phyloP scores from a whole-genome alignment of 2,797 vertebrate species.

The Sylvilagus floridanus region DNA sequence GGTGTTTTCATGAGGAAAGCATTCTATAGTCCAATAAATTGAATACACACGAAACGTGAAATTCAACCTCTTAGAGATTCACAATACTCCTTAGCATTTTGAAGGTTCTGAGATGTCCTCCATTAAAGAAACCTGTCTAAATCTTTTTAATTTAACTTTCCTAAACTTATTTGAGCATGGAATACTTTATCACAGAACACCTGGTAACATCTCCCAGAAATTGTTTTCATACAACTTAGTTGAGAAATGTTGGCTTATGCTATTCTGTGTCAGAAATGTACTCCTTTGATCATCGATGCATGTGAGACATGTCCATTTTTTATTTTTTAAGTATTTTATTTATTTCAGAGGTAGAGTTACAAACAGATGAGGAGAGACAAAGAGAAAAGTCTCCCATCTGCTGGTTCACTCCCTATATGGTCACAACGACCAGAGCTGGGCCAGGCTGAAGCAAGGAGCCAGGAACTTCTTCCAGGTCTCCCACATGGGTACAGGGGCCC shows the following conservation, averaged over 20 bases:
- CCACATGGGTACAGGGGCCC: too few relatives aligned
- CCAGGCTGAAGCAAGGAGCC: too few relatives aligned
- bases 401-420: too few relatives aligned
- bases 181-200: not conserved
- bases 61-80: not conserved
- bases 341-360: too few relatives aligned
- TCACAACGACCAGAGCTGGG: too few relatives aligned
- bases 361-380: too few relatives aligned
- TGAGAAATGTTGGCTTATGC: not conserved
- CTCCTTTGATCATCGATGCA: not conserved
- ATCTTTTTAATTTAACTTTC: not conserved
- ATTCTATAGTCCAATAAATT: slow-evolving; percentile 42
- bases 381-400: too few relatives aligned
- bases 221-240: slow-evolving; percentile 43
- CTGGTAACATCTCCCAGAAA: slow-evolving; percentile 19
- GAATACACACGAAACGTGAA: not conserved
- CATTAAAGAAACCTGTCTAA: not conserved
- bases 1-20: slow-evolving; percentile 25
- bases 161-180: not conserved
- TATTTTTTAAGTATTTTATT: not conserved
- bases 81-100: not conserved
- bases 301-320: not conserved
- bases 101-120: not conserved
- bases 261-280: not conserved
- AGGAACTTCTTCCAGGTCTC: too few relatives aligned